These are phyloP conservation scores for Pristionchus entomophagus DNA, from an alignment of 2,888 invertebrate species.

Conservation along the genomic window DNA sequence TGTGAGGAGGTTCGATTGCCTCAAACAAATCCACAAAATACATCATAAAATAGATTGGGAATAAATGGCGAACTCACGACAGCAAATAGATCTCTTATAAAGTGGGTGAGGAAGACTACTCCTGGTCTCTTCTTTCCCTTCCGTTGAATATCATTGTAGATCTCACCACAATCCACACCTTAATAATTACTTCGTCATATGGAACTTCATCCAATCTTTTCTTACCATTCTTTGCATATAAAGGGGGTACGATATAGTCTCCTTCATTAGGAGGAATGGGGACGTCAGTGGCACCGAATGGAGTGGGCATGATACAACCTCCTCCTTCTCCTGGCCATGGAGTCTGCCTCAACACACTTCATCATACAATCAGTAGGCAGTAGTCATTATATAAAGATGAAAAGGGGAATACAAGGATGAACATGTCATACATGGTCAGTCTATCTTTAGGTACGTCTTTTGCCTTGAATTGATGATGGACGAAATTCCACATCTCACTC, in stretches of 20 bases:
- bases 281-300: background rate
- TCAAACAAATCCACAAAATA: background rate
- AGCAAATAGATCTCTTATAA: background rate
- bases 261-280: background rate
- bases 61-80: background rate
- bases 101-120: conserved; percentile 12
- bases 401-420: background rate
- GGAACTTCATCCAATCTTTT: background rate
- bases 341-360: background rate
- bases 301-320: background rate
- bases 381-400: too few relatives aligned
- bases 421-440: background rate
- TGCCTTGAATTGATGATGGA: background rate
- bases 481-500: conserved; percentile 5
- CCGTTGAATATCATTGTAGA: conserved; percentile 10
- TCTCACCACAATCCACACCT: conserved; percentile 5
- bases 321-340: conserved; percentile 11
- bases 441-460: background rate
- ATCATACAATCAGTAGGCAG: too few relatives aligned
- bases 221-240: conserved; percentile 8
- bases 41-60: background rate
- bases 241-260: background rate
- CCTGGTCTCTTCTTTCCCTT: conserved; percentile 22
- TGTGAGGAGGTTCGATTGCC: conserved; percentile 11
- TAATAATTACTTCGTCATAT: background rate